Percentiles rank a stretch among this genome's conserved stretches.
These are phyloP conservation scores for Neomonachus schauinslandi DNA, from an alignment of 2,113 vertebrate genomes.

Conservation along the genomic window DNA sequence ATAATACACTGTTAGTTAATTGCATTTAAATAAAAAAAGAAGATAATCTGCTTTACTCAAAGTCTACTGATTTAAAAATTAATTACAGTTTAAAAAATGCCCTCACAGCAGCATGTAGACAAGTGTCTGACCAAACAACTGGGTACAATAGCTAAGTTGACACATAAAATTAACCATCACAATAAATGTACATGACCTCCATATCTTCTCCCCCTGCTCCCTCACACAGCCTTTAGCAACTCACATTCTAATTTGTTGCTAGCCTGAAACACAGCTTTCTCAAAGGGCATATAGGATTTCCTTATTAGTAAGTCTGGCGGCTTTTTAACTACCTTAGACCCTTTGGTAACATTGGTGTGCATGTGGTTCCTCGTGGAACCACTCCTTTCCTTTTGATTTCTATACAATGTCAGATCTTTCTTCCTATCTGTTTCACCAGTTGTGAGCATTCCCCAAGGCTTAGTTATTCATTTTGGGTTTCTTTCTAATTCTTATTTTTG, in stretches of 20 bases:
- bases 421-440: neutral
- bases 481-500: neutral
- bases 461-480: neutral
- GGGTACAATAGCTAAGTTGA: neutral
- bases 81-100: neutral
- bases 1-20: neutral
- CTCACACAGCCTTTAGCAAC: neutral
- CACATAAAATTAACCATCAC: neutral
- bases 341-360: neutral
- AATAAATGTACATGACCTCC: neutral
- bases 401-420: neutral
- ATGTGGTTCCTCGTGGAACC: neutral
- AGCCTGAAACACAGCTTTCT: neutral
- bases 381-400: neutral
- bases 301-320: neutral
- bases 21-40: neutral
- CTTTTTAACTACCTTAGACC: neutral
- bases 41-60: neutral
- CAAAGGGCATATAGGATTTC: neutral
- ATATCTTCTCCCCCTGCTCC: neutral
- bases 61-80: neutral
- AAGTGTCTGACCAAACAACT: neutral
- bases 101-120: neutral
- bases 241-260: neutral
- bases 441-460: neutral